phyloP scores from a whole-genome alignment of 2,113 vertebrate genomes.

The Etheostoma spectabile region DNA sequence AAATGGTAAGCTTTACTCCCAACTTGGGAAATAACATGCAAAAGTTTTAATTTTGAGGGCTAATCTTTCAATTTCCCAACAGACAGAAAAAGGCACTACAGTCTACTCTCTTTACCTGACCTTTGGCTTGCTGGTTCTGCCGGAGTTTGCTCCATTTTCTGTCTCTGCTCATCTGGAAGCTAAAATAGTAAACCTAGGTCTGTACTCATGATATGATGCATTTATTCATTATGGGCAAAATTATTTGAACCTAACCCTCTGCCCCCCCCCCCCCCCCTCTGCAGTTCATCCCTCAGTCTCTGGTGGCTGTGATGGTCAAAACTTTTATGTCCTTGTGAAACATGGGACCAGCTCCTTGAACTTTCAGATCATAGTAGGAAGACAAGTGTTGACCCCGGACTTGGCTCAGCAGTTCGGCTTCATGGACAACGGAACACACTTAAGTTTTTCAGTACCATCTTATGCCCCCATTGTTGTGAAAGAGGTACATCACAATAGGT shows the following conservation, averaged over 20 bases:
- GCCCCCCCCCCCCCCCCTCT: neutral
- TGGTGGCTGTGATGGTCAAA: conserved; percentile 67
- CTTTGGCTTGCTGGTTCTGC: conserved; percentile 72
- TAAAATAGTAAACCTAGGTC: conserved; percentile 55
- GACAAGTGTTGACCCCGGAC: conserved; percentile 32
- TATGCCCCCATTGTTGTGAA: conserved; percentile 26
- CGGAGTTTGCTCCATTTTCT: conserved; percentile 62
- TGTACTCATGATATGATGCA: neutral
- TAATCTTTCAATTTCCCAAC: conserved; percentile 5
- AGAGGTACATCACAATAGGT: conserved; percentile 60
- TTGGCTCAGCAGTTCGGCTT: conserved; percentile 65
- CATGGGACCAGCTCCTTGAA: conserved; percentile 53
- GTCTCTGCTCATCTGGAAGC: conserved; percentile 55
- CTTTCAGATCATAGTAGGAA: conserved; percentile 69
- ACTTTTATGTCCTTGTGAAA: conserved; percentile 70
- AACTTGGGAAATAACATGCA: neutral
- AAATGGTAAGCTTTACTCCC: conserved; percentile 65
- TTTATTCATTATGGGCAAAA: neutral
- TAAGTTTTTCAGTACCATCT: conserved; percentile 68
- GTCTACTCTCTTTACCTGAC: conserved; percentile 65
- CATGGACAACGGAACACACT: conserved; percentile 72
- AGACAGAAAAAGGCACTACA: conserved; percentile 24
- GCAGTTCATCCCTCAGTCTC: conserved; percentile 56
- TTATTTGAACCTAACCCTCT: neutral
- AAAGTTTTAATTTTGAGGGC: neutral